Conservation (phyloP, 1,140 invertebrate species). For the Ylistrum balloti region DNA sequence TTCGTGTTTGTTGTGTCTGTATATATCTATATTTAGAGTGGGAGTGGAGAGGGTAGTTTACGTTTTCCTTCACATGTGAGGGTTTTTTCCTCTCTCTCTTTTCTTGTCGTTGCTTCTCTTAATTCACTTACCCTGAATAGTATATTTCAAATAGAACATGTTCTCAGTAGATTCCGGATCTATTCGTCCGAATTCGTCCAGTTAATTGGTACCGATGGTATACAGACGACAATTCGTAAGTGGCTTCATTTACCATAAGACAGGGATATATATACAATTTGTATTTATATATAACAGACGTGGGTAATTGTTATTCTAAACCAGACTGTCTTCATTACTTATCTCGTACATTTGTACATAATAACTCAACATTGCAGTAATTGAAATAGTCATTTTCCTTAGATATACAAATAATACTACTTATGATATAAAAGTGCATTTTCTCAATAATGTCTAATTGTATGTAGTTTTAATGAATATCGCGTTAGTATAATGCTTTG, state of each 20-base stretch:
- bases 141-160: not conserved
- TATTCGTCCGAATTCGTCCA: not conserved
- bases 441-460: not conserved
- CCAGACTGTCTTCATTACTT: not conserved
- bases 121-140: not conserved
- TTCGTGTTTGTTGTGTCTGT: not conserved
- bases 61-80: not conserved
- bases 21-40: not conserved
- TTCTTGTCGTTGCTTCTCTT: not conserved
- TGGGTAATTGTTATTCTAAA: not conserved
- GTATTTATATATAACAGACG: not conserved
- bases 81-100: not conserved
- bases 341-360: not conserved
- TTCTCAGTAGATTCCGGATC: not conserved
- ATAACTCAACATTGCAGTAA: not conserved
- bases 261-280: not conserved
- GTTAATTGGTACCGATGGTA: not conserved
- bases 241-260: not conserved
- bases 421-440: not conserved
- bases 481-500: not conserved
- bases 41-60: not conserved
- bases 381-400: not conserved
- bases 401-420: not conserved
- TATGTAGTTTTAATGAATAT: not conserved
- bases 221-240: not conserved